Percentiles rank a stretch among this genome's conserved stretches.
phyloP scores from a whole-genome alignment of 2,888 invertebrate species.

The Zonitis immaculata region DNA sequence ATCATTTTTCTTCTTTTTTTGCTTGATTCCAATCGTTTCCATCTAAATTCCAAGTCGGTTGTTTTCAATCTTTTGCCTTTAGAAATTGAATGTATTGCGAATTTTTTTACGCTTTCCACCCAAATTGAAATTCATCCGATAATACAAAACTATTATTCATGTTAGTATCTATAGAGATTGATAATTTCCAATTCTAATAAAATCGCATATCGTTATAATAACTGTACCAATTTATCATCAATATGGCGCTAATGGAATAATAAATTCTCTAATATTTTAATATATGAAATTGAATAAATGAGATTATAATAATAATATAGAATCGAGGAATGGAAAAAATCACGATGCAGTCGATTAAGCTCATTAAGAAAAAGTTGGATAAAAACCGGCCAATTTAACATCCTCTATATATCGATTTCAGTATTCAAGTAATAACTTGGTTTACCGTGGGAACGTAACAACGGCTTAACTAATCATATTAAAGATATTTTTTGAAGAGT shows the following conservation, averaged over 20 bases:
- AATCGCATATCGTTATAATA: background rate
- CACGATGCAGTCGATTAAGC: conserved; percentile 3
- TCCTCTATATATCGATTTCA: conserved; percentile 16
- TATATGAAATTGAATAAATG: background rate
- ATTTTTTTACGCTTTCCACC: too few relatives aligned
- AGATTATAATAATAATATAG: background rate
- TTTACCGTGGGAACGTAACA: conserved; percentile 18
- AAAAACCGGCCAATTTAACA: conserved; percentile 13
- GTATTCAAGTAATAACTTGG: conserved; percentile 12
- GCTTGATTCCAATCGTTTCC: background rate
- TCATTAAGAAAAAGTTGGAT: conserved; percentile 6
- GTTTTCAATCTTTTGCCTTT: too few relatives aligned
- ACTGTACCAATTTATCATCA: background rate
- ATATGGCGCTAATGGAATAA: background rate
- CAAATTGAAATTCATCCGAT: too few relatives aligned
- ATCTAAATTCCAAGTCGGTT: background rate
- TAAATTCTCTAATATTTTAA: background rate
- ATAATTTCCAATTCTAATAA: background rate
- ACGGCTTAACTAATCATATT: conserved; percentile 5
- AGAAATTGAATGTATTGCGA: too few relatives aligned
- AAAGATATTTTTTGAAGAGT: background rate
- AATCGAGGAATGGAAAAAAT: background rate
- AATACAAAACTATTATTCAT: too few relatives aligned
- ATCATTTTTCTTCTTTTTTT: too few relatives aligned
- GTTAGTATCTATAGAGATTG: background rate